These are phyloP conservation scores for Thumatha senex DNA, from an alignment of 2,888 invertebrate species.

Conservation along the genomic window DNA sequence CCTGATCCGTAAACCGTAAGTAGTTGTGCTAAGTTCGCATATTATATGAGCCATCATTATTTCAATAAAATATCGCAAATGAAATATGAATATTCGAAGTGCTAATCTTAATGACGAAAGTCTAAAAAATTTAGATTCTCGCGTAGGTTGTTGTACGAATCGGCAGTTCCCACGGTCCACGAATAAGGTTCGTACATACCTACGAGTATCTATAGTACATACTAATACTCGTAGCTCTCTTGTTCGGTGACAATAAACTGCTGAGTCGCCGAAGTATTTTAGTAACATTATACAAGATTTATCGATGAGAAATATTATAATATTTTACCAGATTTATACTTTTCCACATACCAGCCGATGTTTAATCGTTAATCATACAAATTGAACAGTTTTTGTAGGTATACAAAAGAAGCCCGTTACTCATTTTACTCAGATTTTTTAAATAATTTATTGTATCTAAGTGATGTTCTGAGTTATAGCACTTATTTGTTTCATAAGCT, in stretches of 20 bases:
- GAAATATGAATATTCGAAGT: conserved; percentile 17
- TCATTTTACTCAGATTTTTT: conserved; percentile 11
- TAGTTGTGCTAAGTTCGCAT: no score
- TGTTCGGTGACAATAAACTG: conserved; percentile 36
- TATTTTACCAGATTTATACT: conserved; percentile 36
- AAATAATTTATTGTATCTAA: conserved; percentile 10
- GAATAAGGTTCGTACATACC: conserved; percentile 32
- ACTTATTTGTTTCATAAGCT: background rate
- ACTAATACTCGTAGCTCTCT: conserved; percentile 24
- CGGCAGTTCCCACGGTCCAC: conserved; percentile 47
- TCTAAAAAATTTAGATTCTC: conserved; percentile 41
- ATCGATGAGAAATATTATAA: conserved; percentile 32
- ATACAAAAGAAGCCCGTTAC: conserved; percentile 9
- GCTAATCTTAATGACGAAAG: conserved; percentile 52
- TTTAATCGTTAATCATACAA: conserved; percentile 27
- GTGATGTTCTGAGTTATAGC: background rate
- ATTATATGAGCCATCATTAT: background rate
- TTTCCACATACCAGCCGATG: conserved; percentile 10
- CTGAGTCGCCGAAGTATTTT: conserved; percentile 42
- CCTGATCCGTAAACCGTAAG: no score
- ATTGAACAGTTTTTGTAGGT: conserved; percentile 11
- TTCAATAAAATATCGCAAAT: background rate
- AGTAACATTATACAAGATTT: conserved; percentile 46
- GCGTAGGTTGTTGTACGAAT: conserved; percentile 35
- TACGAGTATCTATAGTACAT: background rate